Conservation (phyloP, 1,140 invertebrate species). For the Rhopalosiphum padi region DNA sequence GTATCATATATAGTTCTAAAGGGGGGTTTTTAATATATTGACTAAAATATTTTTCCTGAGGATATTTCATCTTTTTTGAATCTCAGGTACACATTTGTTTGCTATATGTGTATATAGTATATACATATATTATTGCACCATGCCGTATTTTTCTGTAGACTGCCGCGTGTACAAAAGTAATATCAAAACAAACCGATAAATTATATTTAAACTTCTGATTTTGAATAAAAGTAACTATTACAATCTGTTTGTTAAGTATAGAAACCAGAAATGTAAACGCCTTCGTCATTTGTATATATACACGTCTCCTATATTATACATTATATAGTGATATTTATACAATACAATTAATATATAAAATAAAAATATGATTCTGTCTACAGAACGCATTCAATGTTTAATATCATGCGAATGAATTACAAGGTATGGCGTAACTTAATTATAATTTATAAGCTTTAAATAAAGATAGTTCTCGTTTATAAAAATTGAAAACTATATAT, state of each 20-base stretch:
- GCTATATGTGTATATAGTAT: background rate
- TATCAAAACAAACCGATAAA: slow-evolving; percentile 21
- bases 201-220: slow-evolving; percentile 3
- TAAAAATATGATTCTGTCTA: background rate
- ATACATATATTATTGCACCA: background rate
- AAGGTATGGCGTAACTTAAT: background rate
- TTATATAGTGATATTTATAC: background rate
- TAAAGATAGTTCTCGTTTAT: background rate
- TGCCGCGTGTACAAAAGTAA: background rate
- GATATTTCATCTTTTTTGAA: background rate
- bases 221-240: background rate
- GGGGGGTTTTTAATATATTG: background rate
- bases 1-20: background rate
- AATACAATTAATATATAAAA: background rate
- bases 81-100: background rate
- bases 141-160: background rate
- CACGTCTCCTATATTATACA: background rate
- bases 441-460: background rate
- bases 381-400: background rate
- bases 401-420: background rate
- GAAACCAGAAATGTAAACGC: background rate
- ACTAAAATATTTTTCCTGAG: background rate
- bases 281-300: background rate
- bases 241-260: background rate
- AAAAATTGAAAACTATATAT: background rate